Conservation (phyloP, 2,888 invertebrate species). For the Rhaphigaster nebulosa region DNA sequence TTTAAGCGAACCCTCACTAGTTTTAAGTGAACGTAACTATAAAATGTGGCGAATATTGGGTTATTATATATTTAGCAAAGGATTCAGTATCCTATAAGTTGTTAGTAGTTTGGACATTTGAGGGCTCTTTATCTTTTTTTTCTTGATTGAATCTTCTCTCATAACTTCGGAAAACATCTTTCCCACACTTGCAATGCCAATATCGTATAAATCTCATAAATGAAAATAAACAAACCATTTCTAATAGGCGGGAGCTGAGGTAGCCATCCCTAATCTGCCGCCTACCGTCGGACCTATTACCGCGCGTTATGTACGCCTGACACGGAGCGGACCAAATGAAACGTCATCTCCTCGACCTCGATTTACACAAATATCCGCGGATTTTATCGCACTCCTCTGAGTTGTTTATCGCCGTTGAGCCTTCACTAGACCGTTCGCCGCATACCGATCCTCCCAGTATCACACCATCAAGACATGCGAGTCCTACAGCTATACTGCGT, state of each 20-base stretch:
- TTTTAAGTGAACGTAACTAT: no score
- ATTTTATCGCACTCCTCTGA: slow-evolving; percentile 22
- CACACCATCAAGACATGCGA: not conserved
- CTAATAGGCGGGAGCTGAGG: not conserved
- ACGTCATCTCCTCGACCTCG: slow-evolving; percentile 40
- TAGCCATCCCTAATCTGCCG: not conserved
- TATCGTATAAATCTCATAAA: not conserved
- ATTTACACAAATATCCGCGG: slow-evolving; percentile 51
- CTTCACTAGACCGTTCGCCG: not conserved
- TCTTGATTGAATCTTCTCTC: not conserved
- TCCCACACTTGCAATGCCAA: not conserved
- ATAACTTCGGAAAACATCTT: not conserved
- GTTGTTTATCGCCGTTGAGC: slow-evolving; percentile 21
- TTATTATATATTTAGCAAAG: not conserved
- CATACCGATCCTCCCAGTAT: not conserved
- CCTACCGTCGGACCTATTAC: not conserved
- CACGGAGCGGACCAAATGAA: slow-evolving; percentile 23
- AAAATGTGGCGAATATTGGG: no score
- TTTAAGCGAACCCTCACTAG: no score
- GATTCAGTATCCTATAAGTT: not conserved
- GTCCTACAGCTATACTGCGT: not conserved
- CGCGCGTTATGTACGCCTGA: not conserved
- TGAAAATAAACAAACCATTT: slow-evolving; percentile 8
- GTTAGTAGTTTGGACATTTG: not conserved
- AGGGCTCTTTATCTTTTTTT: not conserved